A percentile compares a stretch with the other conserved stretches of the same genome.
These are phyloP conservation scores for Psilopsiagon aurifrons DNA, from an alignment of 2,113 vertebrate genomes.

Conservation along the genomic window DNA sequence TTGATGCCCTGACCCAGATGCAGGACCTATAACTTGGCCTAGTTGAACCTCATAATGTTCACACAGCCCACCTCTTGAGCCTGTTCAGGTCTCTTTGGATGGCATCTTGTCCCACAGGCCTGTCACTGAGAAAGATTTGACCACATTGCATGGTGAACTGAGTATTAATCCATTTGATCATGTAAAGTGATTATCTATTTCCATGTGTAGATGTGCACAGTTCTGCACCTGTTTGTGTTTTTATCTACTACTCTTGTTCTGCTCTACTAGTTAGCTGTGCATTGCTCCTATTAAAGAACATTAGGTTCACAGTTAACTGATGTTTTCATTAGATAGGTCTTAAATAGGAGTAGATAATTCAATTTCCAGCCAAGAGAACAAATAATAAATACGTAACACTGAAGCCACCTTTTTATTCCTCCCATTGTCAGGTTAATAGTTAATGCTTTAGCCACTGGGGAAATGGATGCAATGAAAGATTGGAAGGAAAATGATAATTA, in stretches of 20 bases:
- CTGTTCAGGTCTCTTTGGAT: background rate
- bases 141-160: background rate
- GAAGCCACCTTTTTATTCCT: background rate
- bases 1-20: background rate
- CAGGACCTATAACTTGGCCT: background rate
- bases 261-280: background rate
- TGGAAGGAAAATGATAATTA: background rate
- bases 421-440: background rate
- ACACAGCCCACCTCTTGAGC: background rate
- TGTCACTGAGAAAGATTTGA: background rate
- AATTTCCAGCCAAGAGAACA: conserved; percentile 48
- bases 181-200: background rate
- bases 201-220: background rate
- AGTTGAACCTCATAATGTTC: background rate
- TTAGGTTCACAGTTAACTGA: conserved; percentile 2
- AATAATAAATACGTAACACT: conserved; percentile 56
- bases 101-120: background rate
- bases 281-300: background rate
- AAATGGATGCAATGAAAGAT: background rate
- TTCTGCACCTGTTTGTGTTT: background rate
- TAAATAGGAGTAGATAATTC: conserved; percentile 15
- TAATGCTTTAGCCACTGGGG: conserved; percentile 10
- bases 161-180: background rate
- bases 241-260: background rate
- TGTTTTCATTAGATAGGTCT: conserved; percentile 26